Percentiles rank a stretch among this genome's conserved stretches.
Evolutionary conservation across 2,888 invertebrate genomes (phyloP).

Genomic region (Aspidapion aeneum): DNA sequence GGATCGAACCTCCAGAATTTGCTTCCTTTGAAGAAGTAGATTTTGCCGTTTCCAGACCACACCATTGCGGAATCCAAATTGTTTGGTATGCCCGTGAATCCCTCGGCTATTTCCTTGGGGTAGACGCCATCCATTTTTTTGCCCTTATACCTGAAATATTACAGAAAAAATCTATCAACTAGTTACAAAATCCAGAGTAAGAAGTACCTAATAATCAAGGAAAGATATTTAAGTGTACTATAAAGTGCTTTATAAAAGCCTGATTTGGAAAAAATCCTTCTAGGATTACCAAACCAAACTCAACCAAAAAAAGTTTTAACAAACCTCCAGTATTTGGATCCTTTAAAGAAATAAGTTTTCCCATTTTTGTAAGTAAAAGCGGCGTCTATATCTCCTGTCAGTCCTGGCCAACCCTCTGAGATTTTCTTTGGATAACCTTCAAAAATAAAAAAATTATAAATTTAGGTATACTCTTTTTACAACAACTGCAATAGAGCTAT

Average conservation of each 20-base stretch:
- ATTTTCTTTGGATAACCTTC: slow-evolving; percentile 82
- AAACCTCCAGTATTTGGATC: slow-evolving; percentile 92
- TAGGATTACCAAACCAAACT: too few species aligned
- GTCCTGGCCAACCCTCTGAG: slow-evolving; percentile 74
- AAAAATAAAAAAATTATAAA: too few species aligned
- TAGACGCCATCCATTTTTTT: slow-evolving; percentile 82
- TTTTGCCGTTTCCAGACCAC: slow-evolving; percentile 95
- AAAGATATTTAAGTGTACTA: too few species aligned
- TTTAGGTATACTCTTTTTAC: too few species aligned
- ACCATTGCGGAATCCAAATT: slow-evolving; percentile 92
- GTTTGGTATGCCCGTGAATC: slow-evolving; percentile 92
- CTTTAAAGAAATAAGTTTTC: slow-evolving; percentile 97
- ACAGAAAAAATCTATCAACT: too few species aligned
- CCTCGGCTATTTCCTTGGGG: slow-evolving; percentile 88
- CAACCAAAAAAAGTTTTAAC: too few species aligned
- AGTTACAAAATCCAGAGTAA: too few species aligned
- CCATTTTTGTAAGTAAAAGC: slow-evolving; percentile 95
- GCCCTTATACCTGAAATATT: slow-evolving; percentile 76
- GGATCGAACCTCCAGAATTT: slow-evolving; percentile 97
- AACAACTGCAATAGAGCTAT: too few species aligned
- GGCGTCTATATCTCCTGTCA: slow-evolving; percentile 84
- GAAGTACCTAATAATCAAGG: too few species aligned
- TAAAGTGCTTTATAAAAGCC: too few species aligned
- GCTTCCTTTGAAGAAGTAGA: slow-evolving; percentile 52
- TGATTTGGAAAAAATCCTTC: too few species aligned